Evolutionary conservation across 2,113 vertebrate genomes (phyloP).

Genomic region (Varanus salvator): DNA sequence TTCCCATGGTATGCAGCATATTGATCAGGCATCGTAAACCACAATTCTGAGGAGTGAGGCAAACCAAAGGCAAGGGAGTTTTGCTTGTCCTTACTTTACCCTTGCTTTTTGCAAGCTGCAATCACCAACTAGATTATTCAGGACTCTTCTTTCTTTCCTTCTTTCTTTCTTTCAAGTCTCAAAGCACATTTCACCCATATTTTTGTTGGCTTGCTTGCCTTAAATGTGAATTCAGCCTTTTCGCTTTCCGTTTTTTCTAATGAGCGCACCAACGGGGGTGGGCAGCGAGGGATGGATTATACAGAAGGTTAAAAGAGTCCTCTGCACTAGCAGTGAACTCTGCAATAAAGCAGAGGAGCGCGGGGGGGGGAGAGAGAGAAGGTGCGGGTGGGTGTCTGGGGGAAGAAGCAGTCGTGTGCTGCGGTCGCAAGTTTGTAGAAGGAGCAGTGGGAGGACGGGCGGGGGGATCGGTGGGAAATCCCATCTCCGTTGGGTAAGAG

Average conservation of each 20-base stretch:
- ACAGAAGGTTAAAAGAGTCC: neutral
- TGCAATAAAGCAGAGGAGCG: neutral
- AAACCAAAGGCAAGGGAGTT: neutral
- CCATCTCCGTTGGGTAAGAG: neutral
- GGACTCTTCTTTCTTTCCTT: neutral
- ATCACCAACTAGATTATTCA: conserved; percentile 18
- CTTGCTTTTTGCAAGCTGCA: conserved; percentile 17
- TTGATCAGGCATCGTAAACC: neutral
- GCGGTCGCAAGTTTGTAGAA: conserved; percentile 3
- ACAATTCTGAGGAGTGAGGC: neutral
- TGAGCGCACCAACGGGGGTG: too few relatives aligned
- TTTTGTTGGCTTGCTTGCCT: neutral
- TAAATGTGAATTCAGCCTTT: neutral
- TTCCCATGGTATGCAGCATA: neutral
- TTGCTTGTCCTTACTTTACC: conserved; percentile 13
- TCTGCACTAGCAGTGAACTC: conserved; percentile 18
- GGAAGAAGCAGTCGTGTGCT: neutral
- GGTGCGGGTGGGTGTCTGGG: neutral
- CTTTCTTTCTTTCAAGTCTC: neutral
- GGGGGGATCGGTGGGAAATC: neutral
- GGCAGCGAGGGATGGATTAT: neutral
- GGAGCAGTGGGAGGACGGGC: neutral
- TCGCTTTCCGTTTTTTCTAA: too few relatives aligned
- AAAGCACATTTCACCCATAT: neutral
- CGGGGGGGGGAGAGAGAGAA: neutral